These are phyloP conservation scores for Erebia ligea DNA, from an alignment of 2,888 invertebrate genomes.

Conservation along the genomic window DNA sequence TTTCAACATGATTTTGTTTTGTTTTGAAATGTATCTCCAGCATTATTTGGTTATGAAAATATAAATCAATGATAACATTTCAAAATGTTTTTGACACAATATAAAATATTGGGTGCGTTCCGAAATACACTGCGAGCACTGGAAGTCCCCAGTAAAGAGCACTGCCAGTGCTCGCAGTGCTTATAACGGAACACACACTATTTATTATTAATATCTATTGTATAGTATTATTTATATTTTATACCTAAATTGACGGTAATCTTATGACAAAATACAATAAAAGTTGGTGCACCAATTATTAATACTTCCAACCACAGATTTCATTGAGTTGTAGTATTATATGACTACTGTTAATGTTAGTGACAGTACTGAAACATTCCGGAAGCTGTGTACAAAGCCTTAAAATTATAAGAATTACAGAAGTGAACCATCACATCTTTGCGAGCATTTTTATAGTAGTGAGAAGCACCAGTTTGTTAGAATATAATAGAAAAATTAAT, in stretches of 20 bases:
- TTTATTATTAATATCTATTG: background rate
- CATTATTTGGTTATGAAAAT: constrained; percentile 15
- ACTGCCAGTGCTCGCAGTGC: no score
- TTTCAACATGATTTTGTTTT: constrained; percentile 16
- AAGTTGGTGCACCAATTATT: constrained; percentile 48
- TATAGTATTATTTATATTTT: background rate
- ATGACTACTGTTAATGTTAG: constrained; percentile 70
- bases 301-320: constrained; percentile 41
- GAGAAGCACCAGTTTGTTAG: constrained; percentile 76
- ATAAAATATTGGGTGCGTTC: no score
- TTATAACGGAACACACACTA: no score
- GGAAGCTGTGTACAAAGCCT: constrained; percentile 83
- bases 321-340: constrained; percentile 35
- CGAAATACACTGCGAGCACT: no score
- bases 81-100: constrained; percentile 16
- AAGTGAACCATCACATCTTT: constrained; percentile 72
- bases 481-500: constrained; percentile 56
- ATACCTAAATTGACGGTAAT: constrained; percentile 2
- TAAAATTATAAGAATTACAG: constrained; percentile 59
- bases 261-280: constrained; percentile 25
- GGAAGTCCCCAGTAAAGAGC: no score
- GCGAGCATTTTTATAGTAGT: constrained; percentile 62
- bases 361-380: constrained; percentile 81
- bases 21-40: constrained; percentile 9
- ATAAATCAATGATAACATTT: constrained; percentile 15